These are phyloP conservation scores for Papilio aristodemus DNA, from an alignment of 1,140 invertebrate species.

Conservation along the genomic window DNA sequence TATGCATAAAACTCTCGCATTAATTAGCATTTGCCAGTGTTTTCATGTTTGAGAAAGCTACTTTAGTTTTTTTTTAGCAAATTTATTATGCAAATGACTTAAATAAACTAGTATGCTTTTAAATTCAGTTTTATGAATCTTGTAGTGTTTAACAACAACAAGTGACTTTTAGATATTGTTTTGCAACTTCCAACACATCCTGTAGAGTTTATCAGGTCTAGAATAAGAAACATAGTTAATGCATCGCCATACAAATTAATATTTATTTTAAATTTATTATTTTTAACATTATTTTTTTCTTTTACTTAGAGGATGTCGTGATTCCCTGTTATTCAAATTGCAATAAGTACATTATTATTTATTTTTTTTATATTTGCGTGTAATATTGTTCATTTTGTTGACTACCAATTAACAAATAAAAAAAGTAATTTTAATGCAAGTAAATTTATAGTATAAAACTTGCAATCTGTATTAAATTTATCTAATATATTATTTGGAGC, in stretches of 20 bases:
- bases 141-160: neutral
- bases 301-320: too few species aligned
- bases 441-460: neutral
- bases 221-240: too few species aligned
- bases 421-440: too few species aligned
- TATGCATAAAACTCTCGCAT: neutral
- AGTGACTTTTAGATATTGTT: neutral
- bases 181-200: neutral
- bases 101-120: neutral
- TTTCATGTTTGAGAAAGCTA: constrained; percentile 14
- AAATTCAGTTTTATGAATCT: neutral
- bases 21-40: constrained; percentile 11
- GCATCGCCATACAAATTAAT: too few species aligned
- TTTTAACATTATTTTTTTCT: too few species aligned
- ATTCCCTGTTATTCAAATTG: too few species aligned
- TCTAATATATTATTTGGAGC: neutral
- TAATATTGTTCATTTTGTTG: too few species aligned
- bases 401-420: too few species aligned
- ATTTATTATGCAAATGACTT: constrained; percentile 2
- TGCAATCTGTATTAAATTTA: neutral
- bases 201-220: too few species aligned
- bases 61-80: neutral
- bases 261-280: too few species aligned
- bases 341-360: too few species aligned
- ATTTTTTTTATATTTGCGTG: too few species aligned